phyloP scores from a whole-genome alignment of 1,140 invertebrate genomes.

The Mactra quadrangularis region DNA sequence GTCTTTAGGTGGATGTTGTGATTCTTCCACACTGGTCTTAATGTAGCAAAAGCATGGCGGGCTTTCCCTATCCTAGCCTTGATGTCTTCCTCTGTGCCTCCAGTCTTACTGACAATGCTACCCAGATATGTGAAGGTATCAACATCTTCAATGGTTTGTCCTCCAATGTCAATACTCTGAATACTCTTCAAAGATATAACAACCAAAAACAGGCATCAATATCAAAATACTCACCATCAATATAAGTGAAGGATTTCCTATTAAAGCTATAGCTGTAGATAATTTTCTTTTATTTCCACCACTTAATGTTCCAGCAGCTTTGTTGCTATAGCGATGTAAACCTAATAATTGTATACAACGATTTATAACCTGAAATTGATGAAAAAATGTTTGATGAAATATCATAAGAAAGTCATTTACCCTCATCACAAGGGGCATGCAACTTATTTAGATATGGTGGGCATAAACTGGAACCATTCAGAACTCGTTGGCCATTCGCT shows the following conservation, averaged over 20 bases:
- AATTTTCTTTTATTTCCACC: slow-evolving; percentile 85
- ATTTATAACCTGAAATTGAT: slow-evolving; percentile 82
- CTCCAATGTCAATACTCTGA: too few relatives aligned
- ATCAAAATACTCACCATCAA: slow-evolving; percentile 88
- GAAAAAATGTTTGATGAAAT: too few relatives aligned
- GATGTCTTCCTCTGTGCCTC: too few relatives aligned
- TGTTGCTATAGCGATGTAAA: slow-evolving; percentile 78
- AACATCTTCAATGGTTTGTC: too few relatives aligned
- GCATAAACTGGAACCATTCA: background rate
- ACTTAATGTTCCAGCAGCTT: slow-evolving; percentile 86
- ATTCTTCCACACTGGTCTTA: too few relatives aligned
- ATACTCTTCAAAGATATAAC: too few relatives aligned
- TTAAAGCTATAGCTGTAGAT: slow-evolving; percentile 85
- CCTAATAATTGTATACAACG: slow-evolving; percentile 82
- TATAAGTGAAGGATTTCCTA: slow-evolving; percentile 90
- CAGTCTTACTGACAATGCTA: too few relatives aligned
- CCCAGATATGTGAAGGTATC: too few relatives aligned
- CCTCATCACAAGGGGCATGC: background rate
- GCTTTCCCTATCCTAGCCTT: too few relatives aligned
- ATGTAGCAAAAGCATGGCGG: too few relatives aligned
- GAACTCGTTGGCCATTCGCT: background rate
- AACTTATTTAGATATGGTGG: background rate
- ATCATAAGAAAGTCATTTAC: background rate
- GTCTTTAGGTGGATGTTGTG: too few relatives aligned
- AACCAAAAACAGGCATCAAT: too few relatives aligned